Percentiles rank a stretch among this genome's conserved stretches.
These are phyloP conservation scores for Minunthozetes semirufus DNA, from an alignment of 2,888 invertebrate genomes.

Conservation along the genomic window DNA sequence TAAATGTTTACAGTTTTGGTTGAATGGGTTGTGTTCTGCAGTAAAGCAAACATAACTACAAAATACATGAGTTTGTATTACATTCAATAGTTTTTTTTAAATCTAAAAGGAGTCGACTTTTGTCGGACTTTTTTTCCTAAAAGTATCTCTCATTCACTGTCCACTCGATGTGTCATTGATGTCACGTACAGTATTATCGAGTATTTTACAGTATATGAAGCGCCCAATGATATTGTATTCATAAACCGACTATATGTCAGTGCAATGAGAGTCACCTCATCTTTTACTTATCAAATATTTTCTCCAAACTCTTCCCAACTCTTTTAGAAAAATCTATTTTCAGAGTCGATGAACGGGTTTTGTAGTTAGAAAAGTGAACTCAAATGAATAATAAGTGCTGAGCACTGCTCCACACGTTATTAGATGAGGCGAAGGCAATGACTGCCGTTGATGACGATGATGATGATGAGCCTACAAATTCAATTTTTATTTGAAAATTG, in stretches of 20 bases:
- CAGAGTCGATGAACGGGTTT: background rate
- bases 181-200: background rate
- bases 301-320: background rate
- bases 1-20: no score
- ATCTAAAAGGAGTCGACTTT: no score
- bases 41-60: no score
- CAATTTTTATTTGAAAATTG: background rate
- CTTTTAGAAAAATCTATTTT: background rate
- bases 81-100: no score
- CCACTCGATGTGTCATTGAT: background rate
- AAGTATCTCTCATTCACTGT: no score
- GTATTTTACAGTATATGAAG: background rate
- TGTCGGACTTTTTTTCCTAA: no score
- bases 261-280: slow-evolving; percentile 4
- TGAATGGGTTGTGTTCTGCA: no score
- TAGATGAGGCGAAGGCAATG: background rate
- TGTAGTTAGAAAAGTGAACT: background rate
- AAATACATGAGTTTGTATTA: no score
- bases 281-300: background rate
- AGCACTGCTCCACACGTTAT: background rate
- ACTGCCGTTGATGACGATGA: background rate
- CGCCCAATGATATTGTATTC: background rate
- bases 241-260: background rate
- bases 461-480: background rate
- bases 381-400: background rate